phyloP scores from a whole-genome alignment of 1,140 invertebrate genomes.

The Drosophila simulans region DNA sequence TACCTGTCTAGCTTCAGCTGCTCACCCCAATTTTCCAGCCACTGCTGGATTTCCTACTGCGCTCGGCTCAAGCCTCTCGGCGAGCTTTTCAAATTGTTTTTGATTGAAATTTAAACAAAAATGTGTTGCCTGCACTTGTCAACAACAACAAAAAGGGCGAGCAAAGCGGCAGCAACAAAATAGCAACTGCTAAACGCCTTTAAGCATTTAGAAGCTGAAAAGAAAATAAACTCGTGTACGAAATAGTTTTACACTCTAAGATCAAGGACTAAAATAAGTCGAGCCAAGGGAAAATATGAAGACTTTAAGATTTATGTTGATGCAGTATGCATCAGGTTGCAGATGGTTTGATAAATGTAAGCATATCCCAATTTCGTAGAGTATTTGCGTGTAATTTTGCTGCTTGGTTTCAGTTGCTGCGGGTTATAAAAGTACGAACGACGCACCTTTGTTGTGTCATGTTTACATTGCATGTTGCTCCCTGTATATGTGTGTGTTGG shows the following conservation, averaged over 20 bases:
- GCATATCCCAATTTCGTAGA: background rate
- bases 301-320: too few relatives aligned
- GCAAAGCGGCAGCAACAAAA: conserved; percentile 1
- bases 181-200: conserved; percentile 36
- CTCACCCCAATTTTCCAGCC: background rate
- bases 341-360: background rate
- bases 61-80: conserved; percentile 14
- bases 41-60: background rate
- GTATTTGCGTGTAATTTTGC: conserved; percentile 11
- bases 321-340: too few relatives aligned
- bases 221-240: background rate
- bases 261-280: background rate
- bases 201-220: conserved; percentile 29
- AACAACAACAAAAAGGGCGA: conserved; percentile 33
- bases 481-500: conserved; percentile 11
- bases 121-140: conserved; percentile 41
- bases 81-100: conserved; percentile 69
- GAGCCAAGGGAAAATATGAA: background rate
- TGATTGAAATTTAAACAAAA: conserved; percentile 77
- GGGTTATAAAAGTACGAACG: conserved; percentile 37
- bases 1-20: conserved; percentile 17
- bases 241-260: background rate
- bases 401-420: conserved; percentile 13
- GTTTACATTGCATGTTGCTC: conserved; percentile 20
- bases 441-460: conserved; percentile 56